Evolutionary conservation across 1,140 invertebrate genomes (phyloP).

Genomic region (Pseudomyrmex gracilis): DNA sequence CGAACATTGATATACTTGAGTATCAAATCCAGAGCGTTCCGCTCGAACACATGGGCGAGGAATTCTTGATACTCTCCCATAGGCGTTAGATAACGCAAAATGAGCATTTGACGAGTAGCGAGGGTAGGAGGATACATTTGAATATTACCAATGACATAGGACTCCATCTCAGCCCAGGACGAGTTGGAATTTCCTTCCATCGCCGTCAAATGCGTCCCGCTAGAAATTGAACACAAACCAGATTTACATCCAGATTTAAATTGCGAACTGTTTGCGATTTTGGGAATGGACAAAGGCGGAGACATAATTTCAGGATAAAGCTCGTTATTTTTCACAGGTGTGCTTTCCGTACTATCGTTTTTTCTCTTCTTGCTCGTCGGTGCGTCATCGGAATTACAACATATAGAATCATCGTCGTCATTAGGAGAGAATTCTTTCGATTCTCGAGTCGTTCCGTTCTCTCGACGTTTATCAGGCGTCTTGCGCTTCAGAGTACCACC

Average conservation of each 20-base stretch:
- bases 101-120: conserved; percentile 95
- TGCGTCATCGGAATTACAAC: conserved; percentile 67
- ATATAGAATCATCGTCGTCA: conserved; percentile 74
- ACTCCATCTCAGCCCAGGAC: conserved; percentile 96
- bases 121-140: conserved; percentile 95
- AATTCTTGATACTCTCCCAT: conserved; percentile 99
- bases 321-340: conserved; percentile 76
- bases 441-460: conserved; percentile 76
- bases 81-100: conserved; percentile 94
- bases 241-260: conserved; percentile 4
- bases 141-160: conserved; percentile 93
- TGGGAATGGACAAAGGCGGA: conserved; percentile 80
- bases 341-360: conserved; percentile 67
- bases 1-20: conserved; percentile 95
- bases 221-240: conserved; percentile 63
- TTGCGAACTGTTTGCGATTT: conserved; percentile 68
- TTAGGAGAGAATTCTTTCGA: conserved; percentile 63
- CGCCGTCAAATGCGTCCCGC: conserved; percentile 64
- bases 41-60: conserved; percentile 95
- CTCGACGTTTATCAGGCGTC: conserved; percentile 74
- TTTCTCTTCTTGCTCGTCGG: conserved; percentile 79
- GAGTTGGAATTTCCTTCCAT: conserved; percentile 89
- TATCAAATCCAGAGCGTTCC: conserved; percentile 95
- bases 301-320: conserved; percentile 82
- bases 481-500: conserved; percentile 81